Conservation (phyloP, 1,140 invertebrate species). For the Polypedilum vanderplanki region DNA sequence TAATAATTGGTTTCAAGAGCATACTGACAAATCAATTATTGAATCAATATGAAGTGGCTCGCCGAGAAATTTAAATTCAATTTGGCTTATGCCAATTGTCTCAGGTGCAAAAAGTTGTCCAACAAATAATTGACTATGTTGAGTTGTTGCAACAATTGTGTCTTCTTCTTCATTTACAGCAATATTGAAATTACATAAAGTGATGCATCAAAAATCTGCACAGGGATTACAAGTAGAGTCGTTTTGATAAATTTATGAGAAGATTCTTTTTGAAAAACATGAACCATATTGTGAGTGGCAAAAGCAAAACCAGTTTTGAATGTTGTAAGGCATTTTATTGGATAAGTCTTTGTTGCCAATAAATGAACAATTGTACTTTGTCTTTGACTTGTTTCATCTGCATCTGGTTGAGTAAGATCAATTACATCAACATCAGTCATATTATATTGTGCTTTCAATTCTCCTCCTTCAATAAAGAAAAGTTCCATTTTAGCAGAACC, state of each 20-base stretch:
- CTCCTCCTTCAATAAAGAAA: slow-evolving; percentile 65
- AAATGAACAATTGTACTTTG: slow-evolving; percentile 35
- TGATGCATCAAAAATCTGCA: slow-evolving; percentile 39
- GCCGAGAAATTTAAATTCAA: slow-evolving; percentile 51
- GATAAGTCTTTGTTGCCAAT: slow-evolving; percentile 37
- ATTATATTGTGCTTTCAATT: slow-evolving; percentile 55
- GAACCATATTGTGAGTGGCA: slow-evolving; percentile 49
- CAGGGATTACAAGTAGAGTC: slow-evolving; percentile 48
- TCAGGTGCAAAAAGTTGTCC: slow-evolving; percentile 49
- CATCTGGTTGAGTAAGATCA: slow-evolving; percentile 44
- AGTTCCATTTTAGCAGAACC: slow-evolving; percentile 63
- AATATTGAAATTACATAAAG: slow-evolving; percentile 48
- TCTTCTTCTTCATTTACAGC: slow-evolving; percentile 47
- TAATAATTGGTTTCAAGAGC: slow-evolving; percentile 81
- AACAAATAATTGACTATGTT: slow-evolving; percentile 53
- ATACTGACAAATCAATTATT: slow-evolving; percentile 70
- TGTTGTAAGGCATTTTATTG: slow-evolving; percentile 42
- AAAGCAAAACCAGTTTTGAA: slow-evolving; percentile 54
- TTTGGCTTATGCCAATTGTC: slow-evolving; percentile 40
- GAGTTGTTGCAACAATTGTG: slow-evolving; percentile 50
- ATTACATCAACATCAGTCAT: slow-evolving; percentile 45
- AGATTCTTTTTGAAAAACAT: slow-evolving; percentile 54
- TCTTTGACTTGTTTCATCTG: slow-evolving; percentile 31
- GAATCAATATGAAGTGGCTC: slow-evolving; percentile 71
- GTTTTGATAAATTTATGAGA: slow-evolving; percentile 50